Evolutionary conservation across 1,140 invertebrate species (phyloP), one percentile per base, ranked within the genome.

Genomic region (Drosophila saltans): DNA sequence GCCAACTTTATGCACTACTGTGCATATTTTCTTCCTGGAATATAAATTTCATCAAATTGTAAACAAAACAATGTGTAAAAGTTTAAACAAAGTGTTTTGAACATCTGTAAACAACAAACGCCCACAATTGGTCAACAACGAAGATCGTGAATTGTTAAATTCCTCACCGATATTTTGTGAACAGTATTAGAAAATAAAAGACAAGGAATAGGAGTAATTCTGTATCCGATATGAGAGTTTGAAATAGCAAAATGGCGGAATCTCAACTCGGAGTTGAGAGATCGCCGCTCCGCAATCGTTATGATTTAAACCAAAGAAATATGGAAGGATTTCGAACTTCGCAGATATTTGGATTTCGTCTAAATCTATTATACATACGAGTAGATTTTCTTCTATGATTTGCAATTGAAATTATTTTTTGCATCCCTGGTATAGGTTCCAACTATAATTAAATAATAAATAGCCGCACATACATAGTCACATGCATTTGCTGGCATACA

Each of bases 371-470:
- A 16, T 16, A 16, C 16, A 16, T 16, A 16, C 16, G 16, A 16
- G 28, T 30, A 30, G 28, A 4, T 0, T 30, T 16, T 16, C 16
- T 16, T 16, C 16, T 16, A 16, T 30, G 28, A 30, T 30, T 30
- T 30, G 28, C 28, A 30, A 30, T 30, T 30, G n/a, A 45, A 45
- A 45, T 45, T n/a, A 16, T 45, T 0, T 21, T n/a, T 16, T 39
- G 36, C 56, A 66, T 66, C 43, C 52, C 65, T 60, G 69, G 64
- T 57, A 55, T 45, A 33, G 59, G 21, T 40, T 26, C 60, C 73
- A 63, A 72, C 59, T 68, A 60, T 82, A 82, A 82, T 82, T 82
- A 75, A 82, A 82, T 82, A 66, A 82, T 75, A 82, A 82, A 69
- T 80, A 82, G 71, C 75, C 66, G 72, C 60, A 78, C 81, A 75